Evolutionary conservation across 64 coral and sea anemone genomes (phyloP).

Genomic region (Montipora capricornis): DNA sequence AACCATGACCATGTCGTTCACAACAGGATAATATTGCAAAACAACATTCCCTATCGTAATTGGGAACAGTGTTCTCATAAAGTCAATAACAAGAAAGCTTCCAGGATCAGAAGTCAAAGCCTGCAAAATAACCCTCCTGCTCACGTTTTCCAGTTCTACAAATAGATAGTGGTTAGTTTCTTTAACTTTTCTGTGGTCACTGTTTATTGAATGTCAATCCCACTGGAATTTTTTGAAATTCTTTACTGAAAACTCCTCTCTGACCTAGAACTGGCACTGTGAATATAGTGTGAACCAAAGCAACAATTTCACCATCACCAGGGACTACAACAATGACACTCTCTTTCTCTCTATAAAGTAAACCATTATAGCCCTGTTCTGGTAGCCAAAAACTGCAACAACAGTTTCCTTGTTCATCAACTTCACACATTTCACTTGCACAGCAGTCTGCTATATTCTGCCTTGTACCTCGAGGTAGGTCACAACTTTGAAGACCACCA

Average conservation of each 20-base stretch:
- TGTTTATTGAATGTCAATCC: slow-evolving; percentile 38
- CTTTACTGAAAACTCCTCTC: slow-evolving; percentile 13
- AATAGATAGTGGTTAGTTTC: slow-evolving; percentile 1
- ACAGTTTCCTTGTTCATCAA: slow-evolving; percentile 15
- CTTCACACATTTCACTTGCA: neutral
- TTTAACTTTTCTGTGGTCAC: slow-evolving; percentile 14
- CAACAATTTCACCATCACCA: slow-evolving; percentile 31
- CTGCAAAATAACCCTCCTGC: slow-evolving; percentile 51
- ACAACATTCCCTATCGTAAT: neutral
- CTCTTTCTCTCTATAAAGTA: slow-evolving; percentile 15
- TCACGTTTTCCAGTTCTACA: slow-evolving; percentile 1
- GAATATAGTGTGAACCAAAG: slow-evolving; percentile 18
- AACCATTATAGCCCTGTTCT: slow-evolving; percentile 38
- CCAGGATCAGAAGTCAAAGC: neutral
- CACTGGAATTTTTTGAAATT: slow-evolving; percentile 6
- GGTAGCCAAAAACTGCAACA: slow-evolving; percentile 40
- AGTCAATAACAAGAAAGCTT: slow-evolving; percentile 39
- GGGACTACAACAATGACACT: slow-evolving; percentile 32
- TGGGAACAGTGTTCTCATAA: slow-evolving; percentile 10
- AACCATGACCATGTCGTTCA: slow-evolving; percentile 3
- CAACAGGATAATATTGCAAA: neutral
- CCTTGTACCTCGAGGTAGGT: slow-evolving; percentile 6
- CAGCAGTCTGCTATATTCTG: slow-evolving; percentile 11
- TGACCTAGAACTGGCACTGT: slow-evolving; percentile 19
- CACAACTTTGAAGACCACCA: slow-evolving; percentile 19